Evolutionary conservation across 2,113 vertebrate genomes (phyloP).

Genomic region (Alaudala cheleensis): DNA sequence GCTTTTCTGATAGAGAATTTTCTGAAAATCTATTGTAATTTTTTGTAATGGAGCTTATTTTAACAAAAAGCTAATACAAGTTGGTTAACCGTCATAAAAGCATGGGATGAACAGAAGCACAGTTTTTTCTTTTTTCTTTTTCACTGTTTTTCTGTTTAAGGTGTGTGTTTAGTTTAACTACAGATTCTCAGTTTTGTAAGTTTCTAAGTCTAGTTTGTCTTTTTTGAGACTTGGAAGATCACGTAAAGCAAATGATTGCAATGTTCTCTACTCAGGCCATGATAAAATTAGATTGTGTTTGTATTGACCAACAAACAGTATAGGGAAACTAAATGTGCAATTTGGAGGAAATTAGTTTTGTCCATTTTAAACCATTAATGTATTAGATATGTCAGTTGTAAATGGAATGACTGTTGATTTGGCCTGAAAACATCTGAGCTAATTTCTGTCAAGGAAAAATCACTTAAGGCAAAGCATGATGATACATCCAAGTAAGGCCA

Average conservation of each 20-base stretch:
- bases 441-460: slow-evolving; percentile 60
- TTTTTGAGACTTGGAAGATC: not conserved
- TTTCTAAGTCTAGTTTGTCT: not conserved
- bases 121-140: not conserved
- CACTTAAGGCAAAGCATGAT: not conserved
- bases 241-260: not conserved
- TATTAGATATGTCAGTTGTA: slow-evolving; percentile 39
- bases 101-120: not conserved
- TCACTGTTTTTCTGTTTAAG: not conserved
- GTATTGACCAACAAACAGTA: slow-evolving; percentile 56
- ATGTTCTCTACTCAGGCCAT: not conserved
- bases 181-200: not conserved
- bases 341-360: slow-evolving; percentile 41
- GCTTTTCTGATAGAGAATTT: not conserved
- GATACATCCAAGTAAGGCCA: slow-evolving; percentile 18
- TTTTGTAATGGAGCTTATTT: not conserved
- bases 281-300: slow-evolving; percentile 47
- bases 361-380: slow-evolving; percentile 48
- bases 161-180: not conserved
- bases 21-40: not conserved
- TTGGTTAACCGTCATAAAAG: not conserved
- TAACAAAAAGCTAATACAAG: not conserved
- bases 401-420: slow-evolving; percentile 42
- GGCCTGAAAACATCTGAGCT: slow-evolving; percentile 33
- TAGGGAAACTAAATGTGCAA: slow-evolving; percentile 31